phyloP scores from a whole-genome alignment of 2,797 vertebrate genomes.

The Falco naumanni region DNA sequence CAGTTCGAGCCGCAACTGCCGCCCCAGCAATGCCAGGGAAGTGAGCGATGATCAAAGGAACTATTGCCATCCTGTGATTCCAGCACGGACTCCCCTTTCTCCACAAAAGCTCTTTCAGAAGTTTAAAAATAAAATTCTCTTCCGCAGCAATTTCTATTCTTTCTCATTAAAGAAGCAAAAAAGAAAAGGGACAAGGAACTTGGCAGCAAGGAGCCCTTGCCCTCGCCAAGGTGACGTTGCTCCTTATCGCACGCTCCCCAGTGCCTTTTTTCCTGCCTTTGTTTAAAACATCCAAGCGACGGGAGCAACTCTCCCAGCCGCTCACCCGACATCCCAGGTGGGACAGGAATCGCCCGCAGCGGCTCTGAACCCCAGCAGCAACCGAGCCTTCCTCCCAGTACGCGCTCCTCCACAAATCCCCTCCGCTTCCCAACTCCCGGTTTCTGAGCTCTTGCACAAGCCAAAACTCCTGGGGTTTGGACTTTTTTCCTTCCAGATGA shows the following conservation, averaged over 20 bases:
- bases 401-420: fast-evolving
- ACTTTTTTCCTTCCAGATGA: not conserved
- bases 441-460: not conserved
- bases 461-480: not conserved
- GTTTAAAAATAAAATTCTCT: constrained; percentile 41
- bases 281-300: not conserved
- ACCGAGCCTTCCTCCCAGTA: not conserved
- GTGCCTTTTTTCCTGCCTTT: constrained; percentile 49
- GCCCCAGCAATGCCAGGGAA: not conserved
- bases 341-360: fast-evolving
- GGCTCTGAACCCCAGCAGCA: not conserved
- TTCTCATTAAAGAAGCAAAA: not conserved
- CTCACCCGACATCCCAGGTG: not conserved
- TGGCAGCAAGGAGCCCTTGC: not conserved
- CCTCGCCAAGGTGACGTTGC: not conserved
- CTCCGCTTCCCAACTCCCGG: not conserved
- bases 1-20: fast-evolving
- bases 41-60: fast-evolving
- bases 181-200: not conserved
- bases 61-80: not conserved
- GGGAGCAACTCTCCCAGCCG: not conserved
- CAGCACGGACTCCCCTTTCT: not conserved
- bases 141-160: not conserved
- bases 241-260: not conserved
- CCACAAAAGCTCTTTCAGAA: constrained; percentile 12